Conservation (phyloP, 2,797 vertebrate species). For the Gorsachius magnificus region DNA sequence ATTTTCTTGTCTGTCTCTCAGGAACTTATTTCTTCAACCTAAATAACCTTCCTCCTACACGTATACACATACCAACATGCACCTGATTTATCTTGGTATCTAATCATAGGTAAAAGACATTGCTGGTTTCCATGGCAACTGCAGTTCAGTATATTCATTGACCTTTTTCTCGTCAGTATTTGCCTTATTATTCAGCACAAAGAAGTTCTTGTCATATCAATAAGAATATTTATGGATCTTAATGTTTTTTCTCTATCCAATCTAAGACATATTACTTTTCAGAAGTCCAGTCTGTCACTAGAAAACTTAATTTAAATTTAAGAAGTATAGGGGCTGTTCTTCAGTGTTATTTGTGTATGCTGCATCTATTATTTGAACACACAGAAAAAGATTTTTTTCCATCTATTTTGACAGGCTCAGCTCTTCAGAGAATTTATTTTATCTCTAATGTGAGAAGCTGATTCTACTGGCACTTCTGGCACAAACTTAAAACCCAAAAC, state of each 20-base stretch:
- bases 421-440: conserved; percentile 67
- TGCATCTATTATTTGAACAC: conserved; percentile 58
- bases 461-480: conserved; percentile 51
- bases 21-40: not conserved
- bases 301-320: conserved; percentile 65
- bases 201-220: conserved; percentile 48
- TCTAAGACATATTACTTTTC: conserved; percentile 34
- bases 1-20: not conserved
- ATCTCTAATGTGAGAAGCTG: conserved; percentile 46
- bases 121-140: conserved; percentile 66
- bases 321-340: conserved; percentile 27
- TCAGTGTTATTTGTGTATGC: conserved; percentile 28
- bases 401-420: conserved; percentile 54
- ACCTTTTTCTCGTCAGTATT: conserved; percentile 41
- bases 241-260: conserved; percentile 20
- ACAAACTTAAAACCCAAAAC: conserved; percentile 62
- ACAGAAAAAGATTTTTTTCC: not conserved
- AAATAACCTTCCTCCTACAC: not conserved
- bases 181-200: conserved; percentile 43
- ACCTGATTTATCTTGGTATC: conserved; percentile 28
- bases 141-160: conserved; percentile 46
- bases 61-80: not conserved
- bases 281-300: conserved; percentile 27
- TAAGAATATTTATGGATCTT: conserved; percentile 54
- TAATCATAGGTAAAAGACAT: conserved; percentile 55